Percentiles rank a stretch among this genome's conserved stretches.
phyloP scores from a whole-genome alignment of 2,888 invertebrate species.

The Agonopterix heracliana region DNA sequence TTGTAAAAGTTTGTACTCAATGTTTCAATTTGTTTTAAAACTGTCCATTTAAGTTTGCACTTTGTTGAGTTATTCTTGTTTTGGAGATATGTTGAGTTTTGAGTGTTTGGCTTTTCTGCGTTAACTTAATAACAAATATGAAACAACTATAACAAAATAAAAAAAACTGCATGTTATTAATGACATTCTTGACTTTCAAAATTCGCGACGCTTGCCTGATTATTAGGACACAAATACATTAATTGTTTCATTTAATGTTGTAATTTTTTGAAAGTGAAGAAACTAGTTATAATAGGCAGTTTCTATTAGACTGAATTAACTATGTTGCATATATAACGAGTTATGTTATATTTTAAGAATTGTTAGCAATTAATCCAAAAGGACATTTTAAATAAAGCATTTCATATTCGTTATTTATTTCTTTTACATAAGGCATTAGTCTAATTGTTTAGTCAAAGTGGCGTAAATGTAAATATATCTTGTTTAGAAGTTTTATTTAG shows the following conservation, averaged over 20 bases:
- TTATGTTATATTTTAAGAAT: constrained; percentile 56
- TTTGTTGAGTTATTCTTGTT: constrained; percentile 34
- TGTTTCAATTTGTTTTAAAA: constrained; percentile 59
- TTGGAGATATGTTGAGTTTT: constrained; percentile 30
- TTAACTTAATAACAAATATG: constrained; percentile 61
- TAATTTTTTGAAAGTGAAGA: constrained; percentile 54
- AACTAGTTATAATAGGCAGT: constrained; percentile 47
- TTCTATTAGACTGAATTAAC: constrained; percentile 63
- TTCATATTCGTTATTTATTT: constrained; percentile 75
- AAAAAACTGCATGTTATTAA: constrained; percentile 52
- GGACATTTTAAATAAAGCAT: constrained; percentile 67
- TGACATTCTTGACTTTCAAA: constrained; percentile 66
- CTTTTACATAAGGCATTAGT: constrained; percentile 67
- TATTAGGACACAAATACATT: too few relatives aligned
- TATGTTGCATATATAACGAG: constrained; percentile 35
- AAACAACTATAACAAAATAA: constrained; percentile 38
- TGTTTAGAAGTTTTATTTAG: constrained; percentile 72
- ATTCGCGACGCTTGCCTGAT: constrained; percentile 8
- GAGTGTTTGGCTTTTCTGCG: constrained; percentile 35
- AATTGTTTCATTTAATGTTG: not conserved
- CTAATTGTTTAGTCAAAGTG: constrained; percentile 71
- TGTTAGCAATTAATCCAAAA: constrained; percentile 58
- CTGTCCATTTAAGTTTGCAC: constrained; percentile 52
- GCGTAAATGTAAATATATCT: constrained; percentile 71
- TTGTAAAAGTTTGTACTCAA: constrained; percentile 46